Base-by-base conservation (phyloP, 2,888 invertebrate species). In the Melieria omissa region DNA sequence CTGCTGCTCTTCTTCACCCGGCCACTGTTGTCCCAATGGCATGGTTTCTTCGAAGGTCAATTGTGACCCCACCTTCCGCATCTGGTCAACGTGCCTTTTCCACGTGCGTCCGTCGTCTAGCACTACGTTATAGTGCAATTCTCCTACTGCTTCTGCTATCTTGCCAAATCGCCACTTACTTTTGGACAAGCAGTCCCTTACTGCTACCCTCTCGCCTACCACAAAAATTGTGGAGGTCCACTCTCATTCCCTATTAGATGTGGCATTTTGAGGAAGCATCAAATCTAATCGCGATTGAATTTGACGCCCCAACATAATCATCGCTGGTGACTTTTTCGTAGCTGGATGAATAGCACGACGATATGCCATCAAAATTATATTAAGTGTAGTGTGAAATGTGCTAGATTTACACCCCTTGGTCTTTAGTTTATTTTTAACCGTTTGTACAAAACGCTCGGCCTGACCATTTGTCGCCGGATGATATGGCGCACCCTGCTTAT, bases 401-500 rank as follows among this genome's bases (percentile, higher is more conserved):
- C 60, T 42, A 10, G 54, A 60, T 49, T 57, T 54, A 58, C 71
- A 67, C 42, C 64, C 71, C 44, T 49, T 41, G 57, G 69, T 61
- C 64, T 70, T 73, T n/a, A 73, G 54, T 63, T 69, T 71, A 9
- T 55, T 70, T 73, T 73, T 74, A 9, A 76, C 14, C 4, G 67
- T 77, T 47, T 74, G 74, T 10, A 75, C 71, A 57, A 63, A 70
- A 3, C 72, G 52, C n/a, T 76, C 72, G 5, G 73, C 74, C 16
- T 73, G 73, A 6, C 72, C 72, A 42, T 78, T 77, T 8, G 74
- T 77, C 12, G 76, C 73, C 7, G 79, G 79, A 70, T 79, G 8
- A 55, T 55, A 29, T 55, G 8, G 57, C 60, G 71, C 49, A 67
- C 47, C 2, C 61, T 46, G 46, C 63, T 29, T 29, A 29, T 29